These are phyloP conservation scores for Caloenas nicobarica DNA, from an alignment of 2,113 vertebrate genomes.

Conservation along the genomic window DNA sequence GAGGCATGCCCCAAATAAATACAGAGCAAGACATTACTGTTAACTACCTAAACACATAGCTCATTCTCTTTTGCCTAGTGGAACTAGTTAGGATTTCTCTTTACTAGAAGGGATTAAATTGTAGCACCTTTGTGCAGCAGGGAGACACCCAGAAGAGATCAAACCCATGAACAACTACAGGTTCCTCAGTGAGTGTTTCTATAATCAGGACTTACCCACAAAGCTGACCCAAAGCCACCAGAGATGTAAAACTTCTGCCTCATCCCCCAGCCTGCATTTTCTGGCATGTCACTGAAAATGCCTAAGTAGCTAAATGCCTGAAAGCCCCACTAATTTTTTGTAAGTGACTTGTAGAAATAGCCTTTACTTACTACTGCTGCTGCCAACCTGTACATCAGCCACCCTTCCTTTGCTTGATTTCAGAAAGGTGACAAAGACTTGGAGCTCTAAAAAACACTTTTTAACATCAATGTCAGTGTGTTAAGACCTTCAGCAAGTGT, in stretches of 20 bases:
- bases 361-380: background rate
- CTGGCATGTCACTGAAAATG: background rate
- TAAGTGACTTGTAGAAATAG: background rate
- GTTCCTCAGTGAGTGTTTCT: background rate
- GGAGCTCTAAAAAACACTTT: background rate
- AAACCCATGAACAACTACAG: background rate
- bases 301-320: background rate
- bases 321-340: background rate
- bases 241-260: background rate
- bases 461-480: background rate
- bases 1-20: background rate
- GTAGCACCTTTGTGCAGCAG: background rate
- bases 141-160: background rate
- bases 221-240: background rate
- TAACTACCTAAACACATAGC: background rate
- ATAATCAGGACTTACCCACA: background rate
- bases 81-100: background rate
- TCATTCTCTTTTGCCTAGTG: background rate
- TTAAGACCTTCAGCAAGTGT: background rate
- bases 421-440: background rate
- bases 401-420: background rate
- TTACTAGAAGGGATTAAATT: background rate
- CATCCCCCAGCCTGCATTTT: background rate
- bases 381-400: background rate
- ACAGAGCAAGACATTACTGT: background rate